Evolutionary conservation across 2,797 vertebrate species (phyloP), one percentile per base, ranked within the genome.

Genomic region (Ibycter americanus): DNA sequence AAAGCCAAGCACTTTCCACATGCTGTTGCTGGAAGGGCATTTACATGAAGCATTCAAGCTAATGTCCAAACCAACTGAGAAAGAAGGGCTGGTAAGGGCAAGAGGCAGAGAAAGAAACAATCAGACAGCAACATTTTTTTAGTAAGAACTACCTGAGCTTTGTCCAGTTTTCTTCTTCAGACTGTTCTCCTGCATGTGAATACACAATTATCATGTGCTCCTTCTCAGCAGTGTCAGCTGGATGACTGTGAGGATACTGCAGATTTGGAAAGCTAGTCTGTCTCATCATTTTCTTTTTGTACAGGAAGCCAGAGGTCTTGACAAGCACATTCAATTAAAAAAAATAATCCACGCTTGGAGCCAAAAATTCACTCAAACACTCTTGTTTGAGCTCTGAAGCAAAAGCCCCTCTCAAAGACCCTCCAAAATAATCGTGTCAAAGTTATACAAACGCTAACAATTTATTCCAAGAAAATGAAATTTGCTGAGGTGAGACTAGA

Each of bases 401-500:
- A 90, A 92, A 90, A 72, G 17, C 11, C 11, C 11, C 32, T 62
- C 79, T 84, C 59, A 66, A 72, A 65, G 23, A 62, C 32, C 58
- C 67, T 90, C 76, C 59, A 83, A 82, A 93, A 91, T 51, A 67
- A 80, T 58, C 4, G 1, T 38, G 29, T 80, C 18, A 20, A 94
- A 85, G 46, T 86, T 84, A 79, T 40, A 92, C 46, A 56, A 95
- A 90, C 19, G 42, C 15, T 90, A 95, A 95, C 79, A 84, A 91
- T 84, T 96, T 87, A 90, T 93, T 96, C 71, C 67, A 87, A 93
- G 89, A 91, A 97, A 93, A 85, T 90, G 51, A 94, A 89, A 93
- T 79, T 80, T 82, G 38, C 52, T 89, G 71, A 94, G 72, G 90
- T 93, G 96, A 91, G 83, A 93, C 87, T 73, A 32, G 20, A 55